Evolutionary conservation across 2,888 invertebrate genomes (phyloP).

Genomic region (Lasioglossum pauxillum): DNA sequence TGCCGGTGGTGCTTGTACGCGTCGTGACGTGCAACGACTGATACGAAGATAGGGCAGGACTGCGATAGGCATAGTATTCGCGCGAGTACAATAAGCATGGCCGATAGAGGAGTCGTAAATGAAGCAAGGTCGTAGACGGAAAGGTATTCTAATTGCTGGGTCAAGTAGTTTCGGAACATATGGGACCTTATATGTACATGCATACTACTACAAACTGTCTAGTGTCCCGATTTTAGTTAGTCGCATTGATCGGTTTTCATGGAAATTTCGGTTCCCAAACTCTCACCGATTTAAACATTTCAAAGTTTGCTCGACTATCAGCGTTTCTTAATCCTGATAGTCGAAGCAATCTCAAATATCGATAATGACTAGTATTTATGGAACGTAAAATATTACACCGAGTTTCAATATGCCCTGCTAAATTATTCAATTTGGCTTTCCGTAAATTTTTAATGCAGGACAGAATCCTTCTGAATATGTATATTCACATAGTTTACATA

Average conservation of each 20-base stretch:
- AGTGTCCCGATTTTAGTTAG: background rate
- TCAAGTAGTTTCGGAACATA: background rate
- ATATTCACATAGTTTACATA: background rate
- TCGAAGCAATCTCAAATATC: background rate
- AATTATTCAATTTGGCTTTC: background rate
- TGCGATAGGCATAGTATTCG: conserved; percentile 40
- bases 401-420: background rate
- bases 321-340: background rate
- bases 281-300: background rate
- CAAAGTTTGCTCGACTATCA: background rate
- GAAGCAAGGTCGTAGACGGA: conserved; percentile 17
- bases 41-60: conserved; percentile 39
- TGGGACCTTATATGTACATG: background rate
- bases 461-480: background rate
- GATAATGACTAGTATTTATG: background rate
- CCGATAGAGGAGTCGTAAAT: conserved; percentile 1
- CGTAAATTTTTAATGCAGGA: background rate
- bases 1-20: conserved; percentile 47
- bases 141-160: conserved; percentile 17
- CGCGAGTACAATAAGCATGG: background rate
- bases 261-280: background rate
- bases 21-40: conserved; percentile 27
- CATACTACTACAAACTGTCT: background rate
- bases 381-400: background rate
- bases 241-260: background rate